Evolutionary conservation across 2,113 vertebrate species (phyloP).

Genomic region (Pholis gunnellus): DNA sequence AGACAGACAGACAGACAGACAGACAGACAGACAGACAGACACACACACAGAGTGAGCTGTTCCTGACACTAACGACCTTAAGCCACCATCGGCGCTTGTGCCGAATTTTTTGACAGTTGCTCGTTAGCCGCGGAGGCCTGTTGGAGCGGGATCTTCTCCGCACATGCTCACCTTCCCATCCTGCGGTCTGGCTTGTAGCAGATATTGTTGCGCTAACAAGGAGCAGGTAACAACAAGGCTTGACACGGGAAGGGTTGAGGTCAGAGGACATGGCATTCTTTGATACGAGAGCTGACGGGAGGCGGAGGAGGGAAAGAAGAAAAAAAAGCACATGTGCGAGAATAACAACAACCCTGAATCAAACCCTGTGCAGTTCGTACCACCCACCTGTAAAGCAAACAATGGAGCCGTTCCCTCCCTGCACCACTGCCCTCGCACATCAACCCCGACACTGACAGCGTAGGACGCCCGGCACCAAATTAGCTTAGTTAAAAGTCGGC

Average conservation of each 20-base stretch:
- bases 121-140: slow-evolving; percentile 64
- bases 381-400: slow-evolving; percentile 38
- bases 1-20: neutral
- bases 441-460: slow-evolving; percentile 50
- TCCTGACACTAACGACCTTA: slow-evolving; percentile 69
- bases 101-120: slow-evolving; percentile 61
- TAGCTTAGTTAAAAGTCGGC: slow-evolving; percentile 58
- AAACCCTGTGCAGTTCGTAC: slow-evolving; percentile 42
- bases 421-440: slow-evolving; percentile 22
- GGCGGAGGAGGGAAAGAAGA: neutral
- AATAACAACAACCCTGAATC: slow-evolving; percentile 8
- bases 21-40: neutral
- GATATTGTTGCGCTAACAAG: slow-evolving; percentile 51
- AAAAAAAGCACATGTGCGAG: neutral
- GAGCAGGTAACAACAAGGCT: slow-evolving; percentile 12
- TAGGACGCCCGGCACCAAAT: slow-evolving; percentile 50
- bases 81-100: slow-evolving; percentile 26
- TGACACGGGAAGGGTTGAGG: slow-evolving; percentile 39
- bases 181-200: slow-evolving; percentile 16
- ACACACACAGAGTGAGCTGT: slow-evolving; percentile 19
- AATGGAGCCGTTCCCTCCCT: slow-evolving; percentile 16
- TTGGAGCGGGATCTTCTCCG: slow-evolving; percentile 29
- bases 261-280: slow-evolving; percentile 46
- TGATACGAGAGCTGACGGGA: slow-evolving; percentile 34
- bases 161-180: slow-evolving; percentile 40